These are phyloP conservation scores for Serranus cabrilla DNA, from an alignment of 2,797 vertebrate genomes.

Conservation along the genomic window DNA sequence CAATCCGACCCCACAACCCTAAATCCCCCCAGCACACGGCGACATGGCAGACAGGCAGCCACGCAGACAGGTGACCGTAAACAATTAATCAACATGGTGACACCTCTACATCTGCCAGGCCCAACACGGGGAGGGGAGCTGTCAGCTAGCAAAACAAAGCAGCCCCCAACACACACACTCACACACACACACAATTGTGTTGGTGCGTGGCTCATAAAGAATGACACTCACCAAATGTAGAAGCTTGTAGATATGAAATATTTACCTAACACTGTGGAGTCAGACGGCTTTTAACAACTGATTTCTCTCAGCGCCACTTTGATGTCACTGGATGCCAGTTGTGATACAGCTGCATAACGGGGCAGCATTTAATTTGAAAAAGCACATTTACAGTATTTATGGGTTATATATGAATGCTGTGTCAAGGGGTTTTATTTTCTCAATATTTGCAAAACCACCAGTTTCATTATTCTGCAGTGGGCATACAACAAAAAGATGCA, in stretches of 20 bases:
- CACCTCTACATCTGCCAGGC: slow-evolving; percentile 91
- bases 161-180: slow-evolving; percentile 65
- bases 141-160: slow-evolving; percentile 85
- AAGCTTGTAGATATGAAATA: slow-evolving; percentile 70
- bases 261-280: slow-evolving; percentile 62
- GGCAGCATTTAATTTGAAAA: slow-evolving; percentile 19
- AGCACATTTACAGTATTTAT: neutral
- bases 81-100: slow-evolving; percentile 92
- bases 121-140: slow-evolving; percentile 83
- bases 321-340: slow-evolving; percentile 19
- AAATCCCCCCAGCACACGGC: slow-evolving; percentile 82
- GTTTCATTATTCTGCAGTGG: neutral
- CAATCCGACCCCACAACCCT: slow-evolving; percentile 74
- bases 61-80: slow-evolving; percentile 90
- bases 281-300: slow-evolving; percentile 28
- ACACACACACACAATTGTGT: slow-evolving; percentile 30
- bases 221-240: slow-evolving; percentile 60
- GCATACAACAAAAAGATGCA: neutral
- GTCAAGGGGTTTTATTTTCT: neutral
- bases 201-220: slow-evolving; percentile 65
- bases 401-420: neutral
- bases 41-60: slow-evolving; percentile 84
- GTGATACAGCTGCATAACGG: slow-evolving; percentile 1
- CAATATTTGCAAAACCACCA: neutral
- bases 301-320: neutral